Conservation (phyloP, 2,888 invertebrate species). For the Meteorus colon region DNA sequence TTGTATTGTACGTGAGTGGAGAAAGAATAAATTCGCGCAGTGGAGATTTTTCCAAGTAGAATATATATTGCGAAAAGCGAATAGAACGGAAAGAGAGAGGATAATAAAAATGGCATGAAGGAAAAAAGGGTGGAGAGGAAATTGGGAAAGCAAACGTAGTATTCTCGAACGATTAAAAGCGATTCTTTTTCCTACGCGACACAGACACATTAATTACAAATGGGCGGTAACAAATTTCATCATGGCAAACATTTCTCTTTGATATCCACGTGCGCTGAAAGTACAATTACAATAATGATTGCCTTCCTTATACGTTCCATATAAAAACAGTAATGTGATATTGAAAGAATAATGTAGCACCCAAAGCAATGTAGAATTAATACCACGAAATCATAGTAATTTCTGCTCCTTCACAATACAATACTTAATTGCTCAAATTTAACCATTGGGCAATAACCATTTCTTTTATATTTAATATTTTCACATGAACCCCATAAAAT, state of each 20-base stretch:
- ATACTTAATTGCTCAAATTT: too few species aligned
- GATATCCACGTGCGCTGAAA: neutral
- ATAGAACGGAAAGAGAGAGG: neutral
- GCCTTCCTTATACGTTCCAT: neutral
- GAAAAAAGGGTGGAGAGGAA: neutral
- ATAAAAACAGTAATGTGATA: neutral
- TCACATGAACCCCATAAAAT: too few species aligned
- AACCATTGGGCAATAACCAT: too few species aligned
- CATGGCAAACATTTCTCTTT: neutral
- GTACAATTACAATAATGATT: constrained; percentile 1
- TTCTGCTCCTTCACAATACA: too few species aligned
- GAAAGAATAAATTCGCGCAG: constrained; percentile 15
- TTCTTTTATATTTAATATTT: too few species aligned
- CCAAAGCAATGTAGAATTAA: neutral
- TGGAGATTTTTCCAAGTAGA: neutral
- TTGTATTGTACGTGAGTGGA: constrained; percentile 1
- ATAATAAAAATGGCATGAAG: neutral
- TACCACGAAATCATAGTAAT: too few species aligned
- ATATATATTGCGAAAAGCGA: neutral
- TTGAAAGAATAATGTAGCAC: neutral
- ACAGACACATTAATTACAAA: constrained; percentile 14
- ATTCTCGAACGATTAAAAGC: constrained; percentile 5
- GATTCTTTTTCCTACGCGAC: constrained; percentile 3
- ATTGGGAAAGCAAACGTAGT: constrained; percentile 15
- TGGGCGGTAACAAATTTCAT: constrained; percentile 3